A percentile compares a stretch with the other conserved stretches of the same genome.
Evolutionary conservation across 2,888 invertebrate species (phyloP).

Genomic region (Himalopsyche kuldschensis): DNA sequence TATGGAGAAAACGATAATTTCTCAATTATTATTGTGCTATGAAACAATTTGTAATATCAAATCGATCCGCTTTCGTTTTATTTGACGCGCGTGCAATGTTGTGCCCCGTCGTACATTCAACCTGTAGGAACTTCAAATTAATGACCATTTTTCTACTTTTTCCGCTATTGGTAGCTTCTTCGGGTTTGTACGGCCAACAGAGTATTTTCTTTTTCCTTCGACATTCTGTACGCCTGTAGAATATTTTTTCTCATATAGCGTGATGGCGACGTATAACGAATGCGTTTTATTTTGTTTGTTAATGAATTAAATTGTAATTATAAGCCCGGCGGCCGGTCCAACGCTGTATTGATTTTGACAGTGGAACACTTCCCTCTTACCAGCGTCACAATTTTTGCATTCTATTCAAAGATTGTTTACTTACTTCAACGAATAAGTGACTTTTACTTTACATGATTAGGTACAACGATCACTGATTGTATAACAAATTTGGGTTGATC

Average conservation of each 20-base stretch:
- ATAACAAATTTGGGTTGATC: no score
- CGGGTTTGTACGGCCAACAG: neutral
- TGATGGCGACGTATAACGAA: neutral
- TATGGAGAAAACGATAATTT: no score
- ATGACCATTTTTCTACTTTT: constrained; percentile 3
- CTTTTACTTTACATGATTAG: no score
- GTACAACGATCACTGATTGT: no score
- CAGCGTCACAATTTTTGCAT: neutral
- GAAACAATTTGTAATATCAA: neutral
- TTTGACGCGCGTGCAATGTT: constrained; percentile 23
- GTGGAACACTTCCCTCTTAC: neutral
- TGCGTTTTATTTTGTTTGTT: neutral
- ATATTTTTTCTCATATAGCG: neutral
- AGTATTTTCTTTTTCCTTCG: neutral
- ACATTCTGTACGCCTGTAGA: neutral
- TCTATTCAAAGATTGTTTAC: neutral
- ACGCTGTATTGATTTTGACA: constrained; percentile 26
- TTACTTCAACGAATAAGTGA: neutral
- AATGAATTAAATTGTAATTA: neutral
- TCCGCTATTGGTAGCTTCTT: neutral
- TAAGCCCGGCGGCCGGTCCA: constrained; percentile 6
- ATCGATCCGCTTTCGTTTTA: constrained; percentile 1
- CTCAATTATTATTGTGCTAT: neutral
- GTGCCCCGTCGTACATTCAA: constrained; percentile 14
- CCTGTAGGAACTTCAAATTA: constrained; percentile 30